Evolutionary conservation across 2,113 vertebrate species (phyloP), one percentile per base, ranked within the genome.

Genomic region (Chlorodrepanis virens): DNA sequence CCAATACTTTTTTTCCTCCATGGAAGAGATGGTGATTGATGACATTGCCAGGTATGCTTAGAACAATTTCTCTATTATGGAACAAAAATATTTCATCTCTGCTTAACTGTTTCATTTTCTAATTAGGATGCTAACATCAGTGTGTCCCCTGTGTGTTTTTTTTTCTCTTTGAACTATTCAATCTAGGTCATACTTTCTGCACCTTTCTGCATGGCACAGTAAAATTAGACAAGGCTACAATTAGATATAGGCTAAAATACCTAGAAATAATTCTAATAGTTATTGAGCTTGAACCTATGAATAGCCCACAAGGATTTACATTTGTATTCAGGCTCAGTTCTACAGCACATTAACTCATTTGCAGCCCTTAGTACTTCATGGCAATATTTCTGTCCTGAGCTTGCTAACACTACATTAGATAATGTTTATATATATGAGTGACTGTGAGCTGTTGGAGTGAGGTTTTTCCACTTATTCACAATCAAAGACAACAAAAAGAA

Each of bases 121-220:
- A 93, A 87, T 95, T 95, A 92, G 61, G n/a, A 77, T 93, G 23
- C 54, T 89, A 70, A 44, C 83, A 76, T 68, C 83, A 54, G 17
- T 28, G 19, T 24, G 18, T 89, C 93, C 52, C 87, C 80, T 82
- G 89, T 92, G 94, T 86, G 18, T 35, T 94, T 45, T 35, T 35
- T 53, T 88, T 84, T 89, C 37, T 87, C 61, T 93, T 89, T 89
- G 59, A 70, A 80, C 61, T 90, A 19, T 49, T 78, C 40, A 81
- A 93, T 93, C 77, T 96, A 94, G 91, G 94, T 96, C 94, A 94
- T 42, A 60, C 27, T 89, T 97, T 95, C 74, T 83, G 37, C 23
- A 84, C 35, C 53, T 86, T 87, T 95, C 39, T 91, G 40, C 65
- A 71, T n/a, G 20, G 53, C n/a, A 70, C 29, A 89, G 47, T 95